Base-by-base conservation (phyloP, 2,888 invertebrate genomes). In the Eubasilissa splendida region DNA sequence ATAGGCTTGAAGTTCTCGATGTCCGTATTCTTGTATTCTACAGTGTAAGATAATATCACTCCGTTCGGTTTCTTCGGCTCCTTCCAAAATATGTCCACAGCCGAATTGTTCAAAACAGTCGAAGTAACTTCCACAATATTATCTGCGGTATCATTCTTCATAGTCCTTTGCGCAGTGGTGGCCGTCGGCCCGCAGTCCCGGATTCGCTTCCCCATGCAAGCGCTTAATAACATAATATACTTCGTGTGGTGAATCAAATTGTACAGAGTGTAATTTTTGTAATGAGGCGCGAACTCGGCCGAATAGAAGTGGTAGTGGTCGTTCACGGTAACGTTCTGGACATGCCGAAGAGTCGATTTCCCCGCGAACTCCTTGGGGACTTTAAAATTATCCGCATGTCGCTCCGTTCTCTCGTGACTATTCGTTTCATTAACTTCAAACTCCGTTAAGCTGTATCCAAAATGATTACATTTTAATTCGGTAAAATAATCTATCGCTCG, bases 61-160 rank as follows among this genome's bases (percentile, higher is more conserved):
- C 93, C 93, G 86, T 95, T 96, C 0, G 94, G 93, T 42, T 89
- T 83, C n/a, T 85, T 84, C 0, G 95, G 95, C 82, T 91, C 88
- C 0, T 87, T 86, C 94, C 95, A 95, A 4, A 84, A 84, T 1
- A 92, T 80, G 14, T 84, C 80, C 7, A 86, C 86, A 8, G 85
- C 80, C 8, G 84, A 82, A 0, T 83, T 79, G 12, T 85, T 83
- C 11, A 85, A 79, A 1, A 81, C 83, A n/a, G 85, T 84, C 0
- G 87, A 86, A 14, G 86, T 86, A 0, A 88, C 86, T 76, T 87
- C 83, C 70, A 7, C 12, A 4, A 91, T 86, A 63, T 88, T 85
- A 84, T 92, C 92, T 0, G 90, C 91, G 2, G 82, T 83, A 0
- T 83, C 80, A 9, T 87, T 86, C 33, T 85, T 86, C 58, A 86